Percentiles rank a stretch among this genome's conserved stretches.
These are phyloP conservation scores for Limnodromus scolopaceus DNA, from an alignment of 2,797 vertebrate genomes.

Conservation along the genomic window DNA sequence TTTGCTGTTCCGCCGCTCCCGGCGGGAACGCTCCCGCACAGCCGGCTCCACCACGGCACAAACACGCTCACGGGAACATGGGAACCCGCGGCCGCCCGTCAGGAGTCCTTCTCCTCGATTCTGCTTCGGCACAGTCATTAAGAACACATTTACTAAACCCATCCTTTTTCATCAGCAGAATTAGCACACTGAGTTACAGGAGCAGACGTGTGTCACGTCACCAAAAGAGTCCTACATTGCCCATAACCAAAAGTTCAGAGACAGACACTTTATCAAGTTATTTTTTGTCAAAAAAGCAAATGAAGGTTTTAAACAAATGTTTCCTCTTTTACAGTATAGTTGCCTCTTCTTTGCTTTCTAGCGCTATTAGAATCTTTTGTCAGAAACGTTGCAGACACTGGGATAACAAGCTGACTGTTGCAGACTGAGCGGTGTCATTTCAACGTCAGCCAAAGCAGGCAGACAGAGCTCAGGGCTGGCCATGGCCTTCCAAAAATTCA, in stretches of 20 bases:
- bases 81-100: neutral
- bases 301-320: neutral
- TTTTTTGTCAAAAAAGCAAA: neutral
- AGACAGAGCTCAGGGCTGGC: neutral
- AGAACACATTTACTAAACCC: neutral
- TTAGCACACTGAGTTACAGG: neutral
- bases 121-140: neutral
- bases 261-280: neutral
- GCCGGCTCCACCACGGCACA: too few species aligned
- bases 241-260: neutral
- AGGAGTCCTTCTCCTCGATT: neutral
- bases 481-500: slow-evolving; percentile 27
- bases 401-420: neutral
- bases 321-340: neutral
- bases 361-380: neutral
- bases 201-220: neutral
- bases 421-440: neutral
- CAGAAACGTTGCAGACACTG: neutral
- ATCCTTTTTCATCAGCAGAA: neutral
- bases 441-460: neutral
- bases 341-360: neutral
- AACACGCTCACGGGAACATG: neutral
- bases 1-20: slow-evolving; percentile 76
- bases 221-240: neutral
- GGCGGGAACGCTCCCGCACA: slow-evolving; percentile 59